Conservation (phyloP, 2,888 invertebrate species). For the Netelia melanura region DNA sequence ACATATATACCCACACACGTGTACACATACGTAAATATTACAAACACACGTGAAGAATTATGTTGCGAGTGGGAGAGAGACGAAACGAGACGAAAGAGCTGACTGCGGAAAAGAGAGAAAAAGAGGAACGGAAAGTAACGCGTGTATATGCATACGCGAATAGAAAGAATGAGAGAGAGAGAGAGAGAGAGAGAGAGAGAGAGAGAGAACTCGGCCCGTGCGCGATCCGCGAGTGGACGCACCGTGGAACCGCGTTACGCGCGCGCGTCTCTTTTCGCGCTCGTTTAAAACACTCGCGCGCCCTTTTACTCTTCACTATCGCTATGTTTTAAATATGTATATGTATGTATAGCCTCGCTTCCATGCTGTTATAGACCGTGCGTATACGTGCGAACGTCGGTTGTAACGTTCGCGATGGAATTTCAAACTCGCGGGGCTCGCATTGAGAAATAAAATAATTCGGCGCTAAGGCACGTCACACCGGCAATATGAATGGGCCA, state of each 20-base stretch:
- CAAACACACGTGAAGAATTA: constrained; percentile 36
- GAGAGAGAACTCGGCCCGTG: constrained; percentile 52
- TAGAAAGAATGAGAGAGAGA: constrained; percentile 15
- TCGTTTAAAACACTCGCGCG: constrained; percentile 57
- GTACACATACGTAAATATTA: not conserved
- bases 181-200: constrained; percentile 22
- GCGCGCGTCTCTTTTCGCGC: constrained; percentile 61
- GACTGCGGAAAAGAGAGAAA: constrained; percentile 38
- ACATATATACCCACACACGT: not conserved
- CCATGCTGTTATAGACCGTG: not conserved
- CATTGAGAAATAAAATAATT: constrained; percentile 60
- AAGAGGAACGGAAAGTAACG: constrained; percentile 28
- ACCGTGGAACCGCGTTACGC: constrained; percentile 59
- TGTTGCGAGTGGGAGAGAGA: constrained; percentile 42
- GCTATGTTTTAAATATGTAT: constrained; percentile 1
- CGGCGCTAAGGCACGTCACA: constrained; percentile 46
- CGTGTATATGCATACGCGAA: constrained; percentile 12
- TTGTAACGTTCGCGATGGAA: constrained; percentile 46
- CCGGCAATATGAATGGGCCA: constrained; percentile 44
- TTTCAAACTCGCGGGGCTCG: constrained; percentile 51
- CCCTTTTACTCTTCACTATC: constrained; percentile 55
- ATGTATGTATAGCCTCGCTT: constrained; percentile 15
- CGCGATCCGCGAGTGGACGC: constrained; percentile 55
- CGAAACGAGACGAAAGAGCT: constrained; percentile 16
- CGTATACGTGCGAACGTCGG: constrained; percentile 10